A percentile compares a stretch with the other conserved stretches of the same genome.
Conservation (phyloP, 2,888 invertebrate species). For the Apamea monoglypha region DNA sequence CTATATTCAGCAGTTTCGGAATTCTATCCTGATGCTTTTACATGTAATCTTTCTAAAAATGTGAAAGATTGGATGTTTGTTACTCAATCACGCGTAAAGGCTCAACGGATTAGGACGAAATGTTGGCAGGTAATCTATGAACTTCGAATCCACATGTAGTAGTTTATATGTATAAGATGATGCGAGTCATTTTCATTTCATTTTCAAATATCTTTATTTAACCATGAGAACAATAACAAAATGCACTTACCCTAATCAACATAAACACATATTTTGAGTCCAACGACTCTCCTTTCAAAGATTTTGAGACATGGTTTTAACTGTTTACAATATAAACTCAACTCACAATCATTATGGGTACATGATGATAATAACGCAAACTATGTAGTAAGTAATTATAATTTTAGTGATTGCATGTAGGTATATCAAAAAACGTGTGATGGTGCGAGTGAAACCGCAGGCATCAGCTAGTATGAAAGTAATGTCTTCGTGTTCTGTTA, state of each 20-base stretch:
- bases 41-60: background rate
- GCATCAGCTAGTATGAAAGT: conserved; percentile 8
- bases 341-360: too few species aligned
- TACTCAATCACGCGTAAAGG: background rate
- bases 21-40: conserved; percentile 2
- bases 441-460: background rate
- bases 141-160: background rate
- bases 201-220: background rate
- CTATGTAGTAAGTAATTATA: too few species aligned
- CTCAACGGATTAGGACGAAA: background rate
- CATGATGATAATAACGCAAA: too few species aligned
- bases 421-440: background rate
- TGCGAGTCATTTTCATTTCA: background rate
- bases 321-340: too few species aligned
- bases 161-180: background rate
- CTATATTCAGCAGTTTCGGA: conserved; percentile 28
- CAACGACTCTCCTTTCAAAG: too few species aligned
- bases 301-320: too few species aligned
- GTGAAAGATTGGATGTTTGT: background rate
- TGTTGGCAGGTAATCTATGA: background rate
- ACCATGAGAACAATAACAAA: background rate
- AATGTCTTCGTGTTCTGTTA: conserved; percentile 40
- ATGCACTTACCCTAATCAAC: too few species aligned
- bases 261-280: too few species aligned
- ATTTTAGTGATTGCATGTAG: too few species aligned